phyloP scores from a whole-genome alignment of 2,888 invertebrate genomes.

The Chloroclystis v-ata region DNA sequence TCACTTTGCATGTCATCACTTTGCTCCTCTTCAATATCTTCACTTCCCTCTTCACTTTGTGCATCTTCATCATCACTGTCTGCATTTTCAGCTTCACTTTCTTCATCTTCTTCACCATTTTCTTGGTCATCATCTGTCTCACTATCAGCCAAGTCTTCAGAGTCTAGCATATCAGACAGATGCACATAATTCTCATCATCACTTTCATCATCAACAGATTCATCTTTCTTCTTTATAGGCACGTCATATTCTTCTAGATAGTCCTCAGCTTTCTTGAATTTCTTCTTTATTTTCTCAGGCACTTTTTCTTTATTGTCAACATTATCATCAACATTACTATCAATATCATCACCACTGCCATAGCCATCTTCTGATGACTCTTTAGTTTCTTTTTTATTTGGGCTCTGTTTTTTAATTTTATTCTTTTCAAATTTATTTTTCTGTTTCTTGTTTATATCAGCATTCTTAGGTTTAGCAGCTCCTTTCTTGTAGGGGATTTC shows the following conservation, averaged over 20 bases:
- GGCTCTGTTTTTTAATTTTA: not conserved
- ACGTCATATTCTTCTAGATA: constrained; percentile 61
- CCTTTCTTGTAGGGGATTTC: constrained; percentile 62
- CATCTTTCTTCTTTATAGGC: constrained; percentile 49
- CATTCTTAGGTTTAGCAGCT: constrained; percentile 43
- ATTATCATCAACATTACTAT: constrained; percentile 14
- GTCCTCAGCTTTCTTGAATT: constrained; percentile 37
- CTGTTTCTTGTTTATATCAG: constrained; percentile 25
- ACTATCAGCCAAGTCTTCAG: constrained; percentile 51
- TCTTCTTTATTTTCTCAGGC: constrained; percentile 7
- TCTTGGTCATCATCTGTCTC: constrained; percentile 23
- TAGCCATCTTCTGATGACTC: constrained; percentile 67
- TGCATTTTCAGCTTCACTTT: constrained; percentile 24
- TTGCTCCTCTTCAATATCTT: constrained; percentile 22
- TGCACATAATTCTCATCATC: constrained; percentile 62
- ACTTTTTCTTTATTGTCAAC: not conserved
- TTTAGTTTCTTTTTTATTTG: constrained; percentile 27
- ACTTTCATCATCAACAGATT: constrained; percentile 54
- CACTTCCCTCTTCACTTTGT: constrained; percentile 24
- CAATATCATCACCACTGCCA: constrained; percentile 51
- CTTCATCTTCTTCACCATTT: constrained; percentile 34
- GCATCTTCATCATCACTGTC: constrained; percentile 25
- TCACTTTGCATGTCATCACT: constrained; percentile 10
- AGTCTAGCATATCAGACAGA: constrained; percentile 61
- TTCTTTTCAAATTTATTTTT: constrained; percentile 21